Conservation (phyloP, 2,888 invertebrate genomes). For the Sinelater perroti region DNA sequence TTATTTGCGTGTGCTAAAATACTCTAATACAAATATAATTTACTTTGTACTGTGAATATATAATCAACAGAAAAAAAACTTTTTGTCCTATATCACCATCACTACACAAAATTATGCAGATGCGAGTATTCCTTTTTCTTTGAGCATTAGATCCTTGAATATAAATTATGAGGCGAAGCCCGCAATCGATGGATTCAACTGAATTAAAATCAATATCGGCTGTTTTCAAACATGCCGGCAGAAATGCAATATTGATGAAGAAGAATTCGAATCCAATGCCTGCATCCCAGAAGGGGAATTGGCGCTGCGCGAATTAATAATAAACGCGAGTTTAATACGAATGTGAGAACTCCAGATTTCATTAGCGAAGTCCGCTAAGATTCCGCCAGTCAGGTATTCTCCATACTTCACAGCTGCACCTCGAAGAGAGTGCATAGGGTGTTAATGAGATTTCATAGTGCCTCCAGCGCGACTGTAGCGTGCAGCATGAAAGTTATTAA, state of each 20-base stretch:
- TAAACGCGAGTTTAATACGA: conserved; percentile 29
- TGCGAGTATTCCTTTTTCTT: conserved; percentile 8
- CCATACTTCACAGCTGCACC: conserved; percentile 21
- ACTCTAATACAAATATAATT: too few relatives aligned
- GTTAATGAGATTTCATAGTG: conserved; percentile 33
- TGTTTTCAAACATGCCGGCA: conserved; percentile 9
- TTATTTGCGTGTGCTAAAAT: too few relatives aligned
- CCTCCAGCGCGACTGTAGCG: conserved; percentile 24
- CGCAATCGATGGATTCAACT: conserved; percentile 8
- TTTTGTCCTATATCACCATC: too few relatives aligned
- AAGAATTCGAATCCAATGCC: conserved; percentile 26
- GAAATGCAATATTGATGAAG: conserved; percentile 14
- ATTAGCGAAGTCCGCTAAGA: conserved; percentile 23
- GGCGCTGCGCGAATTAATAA: conserved; percentile 26
- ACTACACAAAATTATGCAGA: too few relatives aligned
- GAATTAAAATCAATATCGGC: conserved; percentile 24
- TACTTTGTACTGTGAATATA: too few relatives aligned
- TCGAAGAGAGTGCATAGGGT: conserved; percentile 15
- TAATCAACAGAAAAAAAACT: too few relatives aligned
- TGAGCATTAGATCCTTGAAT: conserved; percentile 17
- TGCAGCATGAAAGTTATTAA: conserved; percentile 33
- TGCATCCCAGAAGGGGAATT: conserved; percentile 11
- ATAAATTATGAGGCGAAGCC: conserved; percentile 20
- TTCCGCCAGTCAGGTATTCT: conserved; percentile 24
- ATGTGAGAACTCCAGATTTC: conserved; percentile 24